Evolutionary conservation across 2,113 vertebrate species (phyloP).

Genomic region (Zapus hudsonius): DNA sequence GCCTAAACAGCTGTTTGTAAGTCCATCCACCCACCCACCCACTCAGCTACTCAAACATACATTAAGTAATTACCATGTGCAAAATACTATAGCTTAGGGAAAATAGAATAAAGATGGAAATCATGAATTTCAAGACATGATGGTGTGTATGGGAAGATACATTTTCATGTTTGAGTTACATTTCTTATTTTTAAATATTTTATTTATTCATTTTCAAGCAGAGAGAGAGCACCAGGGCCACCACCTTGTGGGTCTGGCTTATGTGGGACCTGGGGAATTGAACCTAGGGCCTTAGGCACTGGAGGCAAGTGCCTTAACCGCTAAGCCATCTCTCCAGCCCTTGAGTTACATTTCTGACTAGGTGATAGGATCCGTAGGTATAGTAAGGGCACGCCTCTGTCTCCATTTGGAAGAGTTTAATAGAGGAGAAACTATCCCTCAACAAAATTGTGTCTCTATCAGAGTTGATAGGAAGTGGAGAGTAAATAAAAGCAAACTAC

Average conservation of each 20-base stretch:
- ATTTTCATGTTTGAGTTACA: not conserved
- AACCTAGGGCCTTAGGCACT: no score
- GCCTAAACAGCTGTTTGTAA: not conserved
- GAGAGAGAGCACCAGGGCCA: no score
- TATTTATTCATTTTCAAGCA: no score
- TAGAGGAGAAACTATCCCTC: not conserved
- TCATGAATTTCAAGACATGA: not conserved
- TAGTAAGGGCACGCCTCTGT: not conserved
- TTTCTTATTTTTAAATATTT: no score
- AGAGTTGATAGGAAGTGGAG: not conserved
- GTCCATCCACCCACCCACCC: not conserved
- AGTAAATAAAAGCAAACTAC: not conserved
- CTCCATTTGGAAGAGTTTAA: not conserved
- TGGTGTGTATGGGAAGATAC: constrained; percentile 5
- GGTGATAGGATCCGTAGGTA: not conserved
- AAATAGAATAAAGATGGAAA: constrained; percentile 17
- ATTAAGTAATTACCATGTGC: not conserved
- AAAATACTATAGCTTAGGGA: constrained; percentile 6
- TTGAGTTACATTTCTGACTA: not conserved
- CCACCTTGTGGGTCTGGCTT: no score
- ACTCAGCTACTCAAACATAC: not conserved
- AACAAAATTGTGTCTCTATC: not conserved
- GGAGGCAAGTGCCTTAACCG: no score
- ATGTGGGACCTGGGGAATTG: no score
- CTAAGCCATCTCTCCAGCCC: no score